Conservation (phyloP, 1,140 invertebrate species). For the Bombus breviceps region DNA sequence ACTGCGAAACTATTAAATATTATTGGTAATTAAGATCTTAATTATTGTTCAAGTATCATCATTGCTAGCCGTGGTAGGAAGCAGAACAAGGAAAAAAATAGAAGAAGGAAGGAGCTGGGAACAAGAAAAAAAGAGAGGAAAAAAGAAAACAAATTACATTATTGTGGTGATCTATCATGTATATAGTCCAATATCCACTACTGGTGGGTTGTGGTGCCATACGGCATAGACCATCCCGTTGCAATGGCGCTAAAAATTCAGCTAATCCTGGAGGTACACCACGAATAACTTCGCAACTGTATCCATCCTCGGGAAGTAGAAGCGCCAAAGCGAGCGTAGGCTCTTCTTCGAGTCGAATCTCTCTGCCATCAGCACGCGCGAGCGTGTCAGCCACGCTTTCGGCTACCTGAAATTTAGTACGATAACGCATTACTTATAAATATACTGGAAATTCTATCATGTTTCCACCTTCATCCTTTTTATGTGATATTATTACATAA, state of each 20-base stretch:
- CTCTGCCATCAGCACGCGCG: conserved; percentile 93
- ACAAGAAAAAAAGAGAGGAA: background rate
- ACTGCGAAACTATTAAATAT: conserved; percentile 83
- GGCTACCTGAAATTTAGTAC: conserved; percentile 85
- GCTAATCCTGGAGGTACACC: conserved; percentile 96
- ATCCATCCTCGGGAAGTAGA: conserved; percentile 97
- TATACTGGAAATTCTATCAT: background rate
- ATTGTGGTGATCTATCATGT: conserved; percentile 88
- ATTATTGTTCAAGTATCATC: background rate
- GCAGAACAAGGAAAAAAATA: background rate
- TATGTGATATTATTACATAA: background rate
- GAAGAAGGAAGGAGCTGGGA: background rate
- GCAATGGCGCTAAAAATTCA: conserved; percentile 95
- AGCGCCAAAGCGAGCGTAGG: conserved; percentile 94
- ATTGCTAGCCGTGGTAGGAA: background rate
- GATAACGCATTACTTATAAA: background rate
- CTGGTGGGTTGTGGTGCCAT: conserved; percentile 95
- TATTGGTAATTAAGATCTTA: conserved; percentile 46
- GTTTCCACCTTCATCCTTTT: background rate
- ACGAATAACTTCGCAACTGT: conserved; percentile 97
- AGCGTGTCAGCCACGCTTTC: conserved; percentile 97
- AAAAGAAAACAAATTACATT: conserved; percentile 76
- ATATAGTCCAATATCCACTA: conserved; percentile 96
- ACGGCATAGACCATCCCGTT: conserved; percentile 93
- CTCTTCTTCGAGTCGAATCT: conserved; percentile 92